These are phyloP conservation scores for Cataglyphis albicans DNA, from an alignment of 2,888 invertebrate species.

Conservation along the genomic window DNA sequence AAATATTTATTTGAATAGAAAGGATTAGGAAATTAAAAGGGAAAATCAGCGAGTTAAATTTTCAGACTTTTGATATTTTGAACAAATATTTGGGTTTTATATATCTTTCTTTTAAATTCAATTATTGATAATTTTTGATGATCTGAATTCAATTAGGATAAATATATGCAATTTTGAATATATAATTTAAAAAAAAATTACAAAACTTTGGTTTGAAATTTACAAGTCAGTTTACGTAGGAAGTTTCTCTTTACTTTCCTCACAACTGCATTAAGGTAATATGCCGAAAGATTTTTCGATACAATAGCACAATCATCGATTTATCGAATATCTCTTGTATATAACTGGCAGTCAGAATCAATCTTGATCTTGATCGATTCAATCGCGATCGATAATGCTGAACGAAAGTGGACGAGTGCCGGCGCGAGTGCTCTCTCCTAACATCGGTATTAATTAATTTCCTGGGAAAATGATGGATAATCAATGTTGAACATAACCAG, in stretches of 20 bases:
- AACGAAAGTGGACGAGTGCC: slow-evolving; percentile 50
- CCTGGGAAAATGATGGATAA: slow-evolving; percentile 67
- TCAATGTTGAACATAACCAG: slow-evolving; percentile 68
- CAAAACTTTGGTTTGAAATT: neutral
- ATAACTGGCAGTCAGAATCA: slow-evolving; percentile 45
- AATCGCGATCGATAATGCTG: slow-evolving; percentile 48
- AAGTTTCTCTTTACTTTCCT: slow-evolving; percentile 47
- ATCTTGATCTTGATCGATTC: slow-evolving; percentile 44
- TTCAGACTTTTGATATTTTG: neutral
- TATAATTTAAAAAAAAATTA: neutral
- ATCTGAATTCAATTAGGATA: neutral
- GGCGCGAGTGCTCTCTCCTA: slow-evolving; percentile 41
- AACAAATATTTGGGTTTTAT: neutral
- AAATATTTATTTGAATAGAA: slow-evolving; percentile 18
- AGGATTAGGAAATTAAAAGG: neutral
- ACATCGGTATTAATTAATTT: slow-evolving; percentile 74
- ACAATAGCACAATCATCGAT: slow-evolving; percentile 62
- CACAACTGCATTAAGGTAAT: slow-evolving; percentile 34
- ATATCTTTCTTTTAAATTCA: neutral
- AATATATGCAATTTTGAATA: neutral
- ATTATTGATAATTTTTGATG: neutral
- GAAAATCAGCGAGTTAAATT: neutral
- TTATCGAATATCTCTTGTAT: slow-evolving; percentile 59
- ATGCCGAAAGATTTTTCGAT: slow-evolving; percentile 42
- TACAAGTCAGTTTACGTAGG: slow-evolving; percentile 2